These are phyloP conservation scores for Menura novaehollandiae DNA, from an alignment of 2,113 vertebrate genomes.

Conservation along the genomic window DNA sequence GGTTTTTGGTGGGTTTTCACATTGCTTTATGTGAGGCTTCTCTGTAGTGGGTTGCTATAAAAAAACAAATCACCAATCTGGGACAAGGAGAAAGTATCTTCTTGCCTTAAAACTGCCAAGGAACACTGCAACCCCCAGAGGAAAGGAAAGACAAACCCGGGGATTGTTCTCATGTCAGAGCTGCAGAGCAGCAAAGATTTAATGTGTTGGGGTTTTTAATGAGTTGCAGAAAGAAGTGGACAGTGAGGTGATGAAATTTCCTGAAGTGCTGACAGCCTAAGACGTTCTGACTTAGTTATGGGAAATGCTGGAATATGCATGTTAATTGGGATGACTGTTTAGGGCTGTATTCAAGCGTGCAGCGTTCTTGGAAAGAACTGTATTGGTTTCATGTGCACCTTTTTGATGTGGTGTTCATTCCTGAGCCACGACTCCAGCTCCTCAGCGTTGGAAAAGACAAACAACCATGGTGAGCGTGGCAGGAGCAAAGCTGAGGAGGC, in stretches of 20 bases:
- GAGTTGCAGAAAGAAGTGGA: slow-evolving; percentile 64
- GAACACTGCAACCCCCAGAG: slow-evolving; percentile 14
- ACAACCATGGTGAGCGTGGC: not conserved
- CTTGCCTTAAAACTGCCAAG: slow-evolving; percentile 7
- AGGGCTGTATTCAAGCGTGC: slow-evolving; percentile 39
- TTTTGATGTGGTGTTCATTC: slow-evolving; percentile 62
- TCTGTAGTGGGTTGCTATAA: not conserved
- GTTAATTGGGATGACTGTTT: slow-evolving; percentile 61
- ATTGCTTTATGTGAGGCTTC: not conserved
- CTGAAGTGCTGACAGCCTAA: slow-evolving; percentile 56
- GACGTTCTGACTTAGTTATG: slow-evolving; percentile 53
- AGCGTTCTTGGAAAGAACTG: slow-evolving; percentile 51
- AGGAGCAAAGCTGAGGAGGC: not conserved
- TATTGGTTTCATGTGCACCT: slow-evolving; percentile 42
- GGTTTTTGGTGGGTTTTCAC: not conserved
- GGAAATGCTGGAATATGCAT: slow-evolving; percentile 61
- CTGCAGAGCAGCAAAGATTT: slow-evolving; percentile 19
- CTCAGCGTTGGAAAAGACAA: slow-evolving; percentile 27
- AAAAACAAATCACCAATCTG: not conserved
- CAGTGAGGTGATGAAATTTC: slow-evolving; percentile 62
- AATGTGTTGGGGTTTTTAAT: slow-evolving; percentile 58
- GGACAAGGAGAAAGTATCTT: not conserved
- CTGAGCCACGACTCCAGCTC: slow-evolving; percentile 30
- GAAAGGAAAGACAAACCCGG: not conserved
- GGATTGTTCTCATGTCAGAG: slow-evolving; percentile 55